Percentiles rank a stretch among this genome's conserved stretches.
Evolutionary conservation across 2,113 vertebrate genomes (phyloP).

Genomic region (Pomatorhinus ruficollis): DNA sequence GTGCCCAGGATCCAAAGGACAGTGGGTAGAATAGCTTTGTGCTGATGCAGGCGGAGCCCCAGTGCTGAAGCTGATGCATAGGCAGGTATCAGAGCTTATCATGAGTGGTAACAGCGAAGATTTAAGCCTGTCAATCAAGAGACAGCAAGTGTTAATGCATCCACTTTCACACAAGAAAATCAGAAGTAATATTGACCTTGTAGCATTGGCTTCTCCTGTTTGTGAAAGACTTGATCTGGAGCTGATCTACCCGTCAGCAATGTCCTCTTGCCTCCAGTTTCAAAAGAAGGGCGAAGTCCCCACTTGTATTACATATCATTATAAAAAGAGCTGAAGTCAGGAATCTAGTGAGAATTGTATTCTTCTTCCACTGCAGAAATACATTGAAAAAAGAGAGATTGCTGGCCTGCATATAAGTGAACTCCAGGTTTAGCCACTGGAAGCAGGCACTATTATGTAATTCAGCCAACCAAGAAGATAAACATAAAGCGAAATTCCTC

Average conservation of each 20-base stretch:
- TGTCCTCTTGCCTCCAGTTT: neutral
- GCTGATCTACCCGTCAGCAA: neutral
- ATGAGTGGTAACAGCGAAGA: neutral
- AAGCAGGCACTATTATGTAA: neutral
- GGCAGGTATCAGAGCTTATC: neutral
- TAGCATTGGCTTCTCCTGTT: neutral
- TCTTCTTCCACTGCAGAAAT: neutral
- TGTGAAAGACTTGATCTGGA: neutral
- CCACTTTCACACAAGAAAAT: neutral
- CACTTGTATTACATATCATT: neutral
- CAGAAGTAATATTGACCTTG: neutral
- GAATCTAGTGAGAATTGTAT: neutral
- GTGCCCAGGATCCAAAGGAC: neutral
- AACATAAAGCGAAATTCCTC: neutral
- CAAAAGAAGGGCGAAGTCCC: neutral
- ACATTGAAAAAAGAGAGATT: neutral
- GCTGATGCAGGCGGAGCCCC: neutral
- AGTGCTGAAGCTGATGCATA: neutral
- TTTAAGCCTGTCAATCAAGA: neutral
- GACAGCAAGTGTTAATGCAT: neutral
- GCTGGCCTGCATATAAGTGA: neutral
- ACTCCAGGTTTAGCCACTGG: neutral
- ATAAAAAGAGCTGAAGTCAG: neutral
- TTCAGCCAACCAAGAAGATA: neutral
- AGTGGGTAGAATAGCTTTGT: neutral